These are phyloP conservation scores for Platyscelio sp. DNA, from an alignment of 2,888 invertebrate genomes.

Conservation along the genomic window DNA sequence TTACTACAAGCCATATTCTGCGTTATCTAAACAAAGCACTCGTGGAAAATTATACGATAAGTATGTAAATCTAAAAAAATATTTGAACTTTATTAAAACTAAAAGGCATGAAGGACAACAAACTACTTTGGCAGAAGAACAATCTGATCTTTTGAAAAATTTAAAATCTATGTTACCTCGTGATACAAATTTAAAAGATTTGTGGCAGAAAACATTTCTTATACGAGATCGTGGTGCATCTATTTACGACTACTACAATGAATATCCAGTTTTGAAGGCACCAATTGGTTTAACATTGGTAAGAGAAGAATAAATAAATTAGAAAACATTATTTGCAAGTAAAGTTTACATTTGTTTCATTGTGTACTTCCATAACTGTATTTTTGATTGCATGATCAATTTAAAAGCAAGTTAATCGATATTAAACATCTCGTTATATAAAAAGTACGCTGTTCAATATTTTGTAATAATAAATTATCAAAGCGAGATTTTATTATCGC, in stretches of 20 bases:
- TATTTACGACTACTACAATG: constrained; percentile 16
- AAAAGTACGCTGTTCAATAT: neutral
- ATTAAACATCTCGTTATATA: neutral
- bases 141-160: neutral
- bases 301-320: neutral
- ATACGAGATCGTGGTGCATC: constrained; percentile 1
- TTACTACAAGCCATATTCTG: neutral
- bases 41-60: constrained; percentile 25
- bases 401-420: neutral
- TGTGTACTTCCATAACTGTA: neutral
- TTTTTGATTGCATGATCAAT: neutral
- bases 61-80: constrained; percentile 22
- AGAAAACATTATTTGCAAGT: neutral
- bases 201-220: constrained; percentile 22
- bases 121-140: neutral
- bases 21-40: neutral
- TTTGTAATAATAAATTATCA: neutral
- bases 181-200: constrained; percentile 5
- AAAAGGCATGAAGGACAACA: neutral
- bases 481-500: too few species aligned
- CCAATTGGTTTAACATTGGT: constrained; percentile 32
- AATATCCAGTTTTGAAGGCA: constrained; percentile 33
- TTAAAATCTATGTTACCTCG: constrained; percentile 1
- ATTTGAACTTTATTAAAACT: neutral
- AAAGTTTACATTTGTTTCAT: neutral